Conservation (phyloP, 1,140 invertebrate species). For the Caerostris darwini region DNA sequence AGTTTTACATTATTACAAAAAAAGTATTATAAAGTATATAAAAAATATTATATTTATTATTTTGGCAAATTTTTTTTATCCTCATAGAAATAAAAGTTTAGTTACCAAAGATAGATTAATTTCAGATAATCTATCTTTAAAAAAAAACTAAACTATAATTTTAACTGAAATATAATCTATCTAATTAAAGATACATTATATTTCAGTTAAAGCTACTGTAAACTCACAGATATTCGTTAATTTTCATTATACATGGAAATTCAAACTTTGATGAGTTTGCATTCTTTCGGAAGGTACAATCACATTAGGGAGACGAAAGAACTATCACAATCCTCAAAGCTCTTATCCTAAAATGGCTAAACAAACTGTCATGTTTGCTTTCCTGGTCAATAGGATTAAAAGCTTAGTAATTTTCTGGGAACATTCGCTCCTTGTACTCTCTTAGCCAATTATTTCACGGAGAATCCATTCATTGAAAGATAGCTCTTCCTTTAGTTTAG, state of each 20-base stretch:
- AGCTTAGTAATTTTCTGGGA: neutral
- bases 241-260: neutral
- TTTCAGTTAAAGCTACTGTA: neutral
- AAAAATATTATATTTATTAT: too few relatives aligned
- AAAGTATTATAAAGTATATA: too few relatives aligned
- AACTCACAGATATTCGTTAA: neutral
- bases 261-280: neutral
- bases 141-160: too few relatives aligned
- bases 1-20: too few relatives aligned
- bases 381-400: neutral
- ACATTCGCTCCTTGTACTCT: neutral
- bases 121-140: too few relatives aligned
- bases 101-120: too few relatives aligned
- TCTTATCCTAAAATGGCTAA: neutral
- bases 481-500: too few relatives aligned
- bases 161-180: too few relatives aligned
- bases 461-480: neutral
- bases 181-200: too few relatives aligned
- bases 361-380: neutral
- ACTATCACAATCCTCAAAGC: neutral
- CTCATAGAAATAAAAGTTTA: too few relatives aligned
- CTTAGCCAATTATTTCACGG: neutral
- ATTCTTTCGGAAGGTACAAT: neutral
- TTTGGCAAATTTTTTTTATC: too few relatives aligned
- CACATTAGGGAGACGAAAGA: neutral